Percentiles rank a stretch among this genome's conserved stretches.
These are phyloP conservation scores for Cryptocephalus primarius DNA, from an alignment of 2,888 invertebrate species.

Conservation along the genomic window DNA sequence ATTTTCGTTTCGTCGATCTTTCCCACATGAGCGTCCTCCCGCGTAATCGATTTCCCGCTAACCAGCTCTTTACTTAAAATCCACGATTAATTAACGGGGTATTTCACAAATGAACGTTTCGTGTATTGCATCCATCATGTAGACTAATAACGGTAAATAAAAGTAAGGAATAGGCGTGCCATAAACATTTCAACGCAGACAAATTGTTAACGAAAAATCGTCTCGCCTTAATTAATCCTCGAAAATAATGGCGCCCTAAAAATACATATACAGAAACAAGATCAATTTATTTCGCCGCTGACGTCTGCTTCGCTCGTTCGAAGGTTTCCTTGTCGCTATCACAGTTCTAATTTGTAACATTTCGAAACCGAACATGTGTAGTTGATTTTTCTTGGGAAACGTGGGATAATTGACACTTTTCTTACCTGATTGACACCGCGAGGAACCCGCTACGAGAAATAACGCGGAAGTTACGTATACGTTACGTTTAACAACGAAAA, in stretches of 20 bases:
- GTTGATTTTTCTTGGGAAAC: too few relatives aligned
- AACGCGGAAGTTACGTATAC: too few relatives aligned
- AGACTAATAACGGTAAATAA: not conserved
- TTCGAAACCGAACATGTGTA: not conserved
- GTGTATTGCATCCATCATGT: not conserved
- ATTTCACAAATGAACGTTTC: too few relatives aligned
- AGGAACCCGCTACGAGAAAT: too few relatives aligned
- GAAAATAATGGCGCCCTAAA: not conserved
- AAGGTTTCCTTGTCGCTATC: not conserved
- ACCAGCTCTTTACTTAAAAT: too few relatives aligned
- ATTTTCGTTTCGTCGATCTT: too few relatives aligned
- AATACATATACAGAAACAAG: not conserved
- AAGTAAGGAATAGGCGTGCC: not conserved
- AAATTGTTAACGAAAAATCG: conserved; percentile 5
- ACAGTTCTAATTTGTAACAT: not conserved
- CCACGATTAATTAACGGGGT: too few relatives aligned
- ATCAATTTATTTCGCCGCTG: not conserved
- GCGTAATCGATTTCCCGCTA: too few relatives aligned
- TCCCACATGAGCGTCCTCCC: too few relatives aligned
- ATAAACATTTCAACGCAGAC: conserved; percentile 9
- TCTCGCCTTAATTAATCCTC: not conserved
- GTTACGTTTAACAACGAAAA: too few relatives aligned
- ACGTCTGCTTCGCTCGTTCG: not conserved
- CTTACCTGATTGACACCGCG: too few relatives aligned
- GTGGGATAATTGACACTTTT: too few relatives aligned